Evolutionary conservation across 2,888 invertebrate species (phyloP).

Genomic region (Nebria brevicollis): DNA sequence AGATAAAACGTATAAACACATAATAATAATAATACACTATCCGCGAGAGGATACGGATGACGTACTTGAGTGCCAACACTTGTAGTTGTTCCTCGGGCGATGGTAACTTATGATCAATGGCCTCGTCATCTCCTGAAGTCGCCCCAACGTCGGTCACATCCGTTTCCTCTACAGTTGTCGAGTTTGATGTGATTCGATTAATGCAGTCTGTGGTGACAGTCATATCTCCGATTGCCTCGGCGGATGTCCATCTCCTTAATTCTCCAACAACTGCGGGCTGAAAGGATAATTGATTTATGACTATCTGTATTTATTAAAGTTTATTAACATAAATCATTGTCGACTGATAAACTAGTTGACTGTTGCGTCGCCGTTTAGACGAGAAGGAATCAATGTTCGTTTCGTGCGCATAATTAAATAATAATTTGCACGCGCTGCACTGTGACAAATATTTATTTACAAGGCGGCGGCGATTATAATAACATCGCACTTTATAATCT

Average conservation of each 20-base stretch:
- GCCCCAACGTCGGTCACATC: slow-evolving; percentile 63
- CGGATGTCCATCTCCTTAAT: slow-evolving; percentile 86
- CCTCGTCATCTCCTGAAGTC: slow-evolving; percentile 71
- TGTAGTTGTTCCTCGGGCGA: slow-evolving; percentile 89
- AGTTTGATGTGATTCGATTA: slow-evolving; percentile 72
- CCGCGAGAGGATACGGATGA: slow-evolving; percentile 41
- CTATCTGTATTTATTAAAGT: not conserved
- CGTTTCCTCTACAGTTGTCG: slow-evolving; percentile 64
- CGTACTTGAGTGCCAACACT: slow-evolving; percentile 84
- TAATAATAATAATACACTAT: not conserved
- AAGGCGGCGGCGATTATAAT: too few species aligned
- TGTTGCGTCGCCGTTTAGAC: too few species aligned
- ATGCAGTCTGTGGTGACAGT: slow-evolving; percentile 83
- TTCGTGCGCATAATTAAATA: not conserved
- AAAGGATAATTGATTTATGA: slow-evolving; percentile 51
- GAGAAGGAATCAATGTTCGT: too few species aligned
- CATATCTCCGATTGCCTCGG: slow-evolving; percentile 83
- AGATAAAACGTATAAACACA: slow-evolving; percentile 50
- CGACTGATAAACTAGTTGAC: too few species aligned
- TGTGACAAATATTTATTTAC: too few species aligned
- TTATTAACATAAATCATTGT: not conserved
- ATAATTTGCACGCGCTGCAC: not conserved
- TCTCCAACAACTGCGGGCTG: slow-evolving; percentile 85
- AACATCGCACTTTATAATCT: too few species aligned
- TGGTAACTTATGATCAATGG: slow-evolving; percentile 85